Conservation (phyloP, 1,140 invertebrate genomes). For the Habropoda laboriosa region DNA sequence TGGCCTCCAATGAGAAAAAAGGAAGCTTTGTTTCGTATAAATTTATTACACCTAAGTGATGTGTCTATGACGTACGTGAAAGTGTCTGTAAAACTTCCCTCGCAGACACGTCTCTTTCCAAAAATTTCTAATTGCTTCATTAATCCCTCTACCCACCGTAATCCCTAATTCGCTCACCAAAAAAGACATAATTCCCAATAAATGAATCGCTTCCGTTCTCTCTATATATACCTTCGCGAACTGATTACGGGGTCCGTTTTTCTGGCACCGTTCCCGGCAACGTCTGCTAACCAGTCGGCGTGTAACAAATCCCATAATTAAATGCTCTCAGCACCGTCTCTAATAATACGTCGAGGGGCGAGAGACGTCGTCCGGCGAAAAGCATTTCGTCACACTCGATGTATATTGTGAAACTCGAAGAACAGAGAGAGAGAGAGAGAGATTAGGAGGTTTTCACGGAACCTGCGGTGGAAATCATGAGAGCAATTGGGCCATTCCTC, state of each 20-base stretch:
- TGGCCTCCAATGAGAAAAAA: too few species aligned
- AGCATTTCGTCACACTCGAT: slow-evolving; percentile 32
- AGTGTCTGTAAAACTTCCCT: too few species aligned
- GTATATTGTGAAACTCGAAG: slow-evolving; percentile 45
- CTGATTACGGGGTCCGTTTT: slow-evolving; percentile 28
- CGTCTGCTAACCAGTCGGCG: neutral
- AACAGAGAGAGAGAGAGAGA: too few species aligned
- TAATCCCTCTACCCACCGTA: too few species aligned
- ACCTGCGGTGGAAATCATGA: slow-evolving; percentile 3
- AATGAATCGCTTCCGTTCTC: neutral
- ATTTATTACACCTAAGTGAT: too few species aligned
- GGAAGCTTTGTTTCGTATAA: too few species aligned
- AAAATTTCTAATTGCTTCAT: too few species aligned
- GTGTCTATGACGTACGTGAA: too few species aligned
- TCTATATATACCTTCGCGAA: neutral
- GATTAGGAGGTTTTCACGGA: slow-evolving; percentile 47
- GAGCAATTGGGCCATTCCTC: slow-evolving; percentile 14
- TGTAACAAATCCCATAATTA: slow-evolving; percentile 46
- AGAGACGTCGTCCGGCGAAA: slow-evolving; percentile 10
- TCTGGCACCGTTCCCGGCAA: slow-evolving; percentile 27
- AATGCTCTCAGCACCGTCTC: slow-evolving; percentile 29
- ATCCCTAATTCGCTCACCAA: too few species aligned
- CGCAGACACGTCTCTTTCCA: too few species aligned
- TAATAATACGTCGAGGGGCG: slow-evolving; percentile 28
- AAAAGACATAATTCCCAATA: neutral